These are phyloP conservation scores for Passer domesticus DNA, from an alignment of 2,113 vertebrate genomes.

Conservation along the genomic window DNA sequence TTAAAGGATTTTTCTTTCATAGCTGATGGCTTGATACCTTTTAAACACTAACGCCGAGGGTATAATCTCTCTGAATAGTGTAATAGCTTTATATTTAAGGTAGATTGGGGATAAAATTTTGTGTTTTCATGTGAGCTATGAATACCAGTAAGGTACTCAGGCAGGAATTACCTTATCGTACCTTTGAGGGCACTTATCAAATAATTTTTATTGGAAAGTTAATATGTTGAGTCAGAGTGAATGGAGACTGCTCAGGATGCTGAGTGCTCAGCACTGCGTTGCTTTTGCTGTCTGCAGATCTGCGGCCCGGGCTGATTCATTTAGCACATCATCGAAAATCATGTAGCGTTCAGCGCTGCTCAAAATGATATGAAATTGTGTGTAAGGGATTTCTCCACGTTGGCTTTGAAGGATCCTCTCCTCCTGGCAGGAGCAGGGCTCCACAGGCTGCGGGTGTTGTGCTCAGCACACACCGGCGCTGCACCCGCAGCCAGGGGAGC, in stretches of 20 bases:
- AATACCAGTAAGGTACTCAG: slow-evolving; percentile 48
- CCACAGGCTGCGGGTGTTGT: background rate
- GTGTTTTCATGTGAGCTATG: slow-evolving; percentile 42
- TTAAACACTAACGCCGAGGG: slow-evolving; percentile 35
- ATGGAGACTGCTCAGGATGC: slow-evolving; percentile 65
- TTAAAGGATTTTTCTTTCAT: slow-evolving; percentile 44
- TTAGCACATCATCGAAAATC: slow-evolving; percentile 69
- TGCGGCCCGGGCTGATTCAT: slow-evolving; percentile 68
- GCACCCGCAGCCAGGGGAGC: background rate
- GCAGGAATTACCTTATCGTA: slow-evolving; percentile 61
- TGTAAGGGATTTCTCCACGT: slow-evolving; percentile 11
- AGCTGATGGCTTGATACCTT: slow-evolving; percentile 29
- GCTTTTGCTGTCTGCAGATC: slow-evolving; percentile 35
- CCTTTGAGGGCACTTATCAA: slow-evolving; percentile 66
- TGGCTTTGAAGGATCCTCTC: slow-evolving; percentile 42
- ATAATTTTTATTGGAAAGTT: slow-evolving; percentile 65
- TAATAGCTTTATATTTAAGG: slow-evolving; percentile 53
- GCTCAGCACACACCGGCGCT: background rate
- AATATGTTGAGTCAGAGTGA: slow-evolving; percentile 67
- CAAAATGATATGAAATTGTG: slow-evolving; percentile 62
- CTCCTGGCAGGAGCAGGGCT: background rate
- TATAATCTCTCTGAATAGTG: slow-evolving; percentile 38
- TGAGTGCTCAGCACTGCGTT: slow-evolving; percentile 44
- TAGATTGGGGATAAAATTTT: slow-evolving; percentile 62
- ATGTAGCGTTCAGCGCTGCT: slow-evolving; percentile 60